Evolutionary conservation across 2,797 vertebrate genomes (phyloP).

Genomic region (Lophura swinhoii): DNA sequence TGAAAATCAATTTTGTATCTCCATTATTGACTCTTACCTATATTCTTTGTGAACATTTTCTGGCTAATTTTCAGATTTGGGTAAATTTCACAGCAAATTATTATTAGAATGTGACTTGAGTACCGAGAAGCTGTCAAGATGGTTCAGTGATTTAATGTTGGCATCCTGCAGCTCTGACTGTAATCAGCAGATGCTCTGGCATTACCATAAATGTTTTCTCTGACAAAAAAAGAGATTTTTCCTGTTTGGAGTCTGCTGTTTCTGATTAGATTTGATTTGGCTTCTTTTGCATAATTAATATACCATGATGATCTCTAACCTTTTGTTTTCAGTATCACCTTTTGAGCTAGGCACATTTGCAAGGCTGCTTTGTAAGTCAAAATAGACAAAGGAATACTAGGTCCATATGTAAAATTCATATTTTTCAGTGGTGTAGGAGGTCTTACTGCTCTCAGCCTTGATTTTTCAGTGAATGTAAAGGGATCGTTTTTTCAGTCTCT

Average conservation of each 20-base stretch:
- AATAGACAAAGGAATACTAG: conserved; percentile 63
- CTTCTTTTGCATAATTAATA: conserved; percentile 80
- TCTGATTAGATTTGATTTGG: conserved; percentile 77
- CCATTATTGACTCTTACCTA: conserved; percentile 52
- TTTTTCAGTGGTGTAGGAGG: conserved; percentile 3
- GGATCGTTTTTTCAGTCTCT: not conserved
- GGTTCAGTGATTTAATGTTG: conserved; percentile 80
- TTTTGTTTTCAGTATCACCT: conserved; percentile 76
- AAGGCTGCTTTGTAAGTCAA: conserved; percentile 44
- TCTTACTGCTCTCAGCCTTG: not conserved
- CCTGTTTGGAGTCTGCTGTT: conserved; percentile 65
- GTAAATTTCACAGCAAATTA: conserved; percentile 76
- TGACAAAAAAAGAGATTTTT: conserved; percentile 63
- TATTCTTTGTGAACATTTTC: conserved; percentile 64
- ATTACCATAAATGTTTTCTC: conserved; percentile 83
- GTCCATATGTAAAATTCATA: not conserved
- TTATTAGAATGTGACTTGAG: conserved; percentile 70
- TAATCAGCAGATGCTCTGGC: conserved; percentile 82
- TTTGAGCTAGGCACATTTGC: conserved; percentile 64
- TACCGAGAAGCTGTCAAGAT: conserved; percentile 78
- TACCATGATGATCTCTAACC: conserved; percentile 75
- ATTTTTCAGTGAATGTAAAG: conserved; percentile 27
- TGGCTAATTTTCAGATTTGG: conserved; percentile 75
- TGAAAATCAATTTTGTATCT: conserved; percentile 37
- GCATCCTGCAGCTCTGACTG: conserved; percentile 78